Base-by-base conservation (phyloP, 2,797 vertebrate species). In the Pangasius krempfi region DNA sequence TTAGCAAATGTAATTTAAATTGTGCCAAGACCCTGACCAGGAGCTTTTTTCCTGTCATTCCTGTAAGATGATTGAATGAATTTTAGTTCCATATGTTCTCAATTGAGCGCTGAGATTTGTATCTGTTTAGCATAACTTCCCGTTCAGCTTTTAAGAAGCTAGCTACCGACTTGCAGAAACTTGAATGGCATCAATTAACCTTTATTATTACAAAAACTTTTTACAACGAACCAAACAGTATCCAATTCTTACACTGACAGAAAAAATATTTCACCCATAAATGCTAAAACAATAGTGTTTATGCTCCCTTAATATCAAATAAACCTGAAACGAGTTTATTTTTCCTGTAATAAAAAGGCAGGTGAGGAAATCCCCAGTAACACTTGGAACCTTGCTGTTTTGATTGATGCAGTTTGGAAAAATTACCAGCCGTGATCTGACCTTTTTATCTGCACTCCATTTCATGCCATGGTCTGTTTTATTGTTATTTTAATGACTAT, bases 381-480 rank as follows among this genome's bases (percentile, higher is more conserved):
- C 30, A 58, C 30, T 20, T 62, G 22, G 72, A 52, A 70, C 44
- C 78, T 81, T 30, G 22, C 50, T 73, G 56, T 82, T 72, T 37
- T 54, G 47, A 88, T 88, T 27, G 44, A 86, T 87, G 86, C 90
- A 92, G 86, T 89, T 87, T 90, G 90, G 86, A 87, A 92, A 91
- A 92, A 91, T 58, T 7, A 81, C 90, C 88, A 78, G 47, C 78
- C 44, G 20, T 72, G 20, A 58, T 54, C 88, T 68, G 56, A 90
- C 64, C 83, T 89, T 88, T 92, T 92, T 86, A 91, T 91, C 89
- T 90, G 84, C 83, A 70, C 40, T 72, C 90, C 85, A 84, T 70
- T 62, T 87, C 44, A 82, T 76, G 84, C 87, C 88, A 87, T n/a
- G 5, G 68, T 73, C 33, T 72, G 62, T 91, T 93, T 92, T 92